Percentiles rank a stretch among this genome's conserved stretches.
Evolutionary conservation across 2,113 vertebrate species (phyloP).

Genomic region (Peromyscus maniculatus): DNA sequence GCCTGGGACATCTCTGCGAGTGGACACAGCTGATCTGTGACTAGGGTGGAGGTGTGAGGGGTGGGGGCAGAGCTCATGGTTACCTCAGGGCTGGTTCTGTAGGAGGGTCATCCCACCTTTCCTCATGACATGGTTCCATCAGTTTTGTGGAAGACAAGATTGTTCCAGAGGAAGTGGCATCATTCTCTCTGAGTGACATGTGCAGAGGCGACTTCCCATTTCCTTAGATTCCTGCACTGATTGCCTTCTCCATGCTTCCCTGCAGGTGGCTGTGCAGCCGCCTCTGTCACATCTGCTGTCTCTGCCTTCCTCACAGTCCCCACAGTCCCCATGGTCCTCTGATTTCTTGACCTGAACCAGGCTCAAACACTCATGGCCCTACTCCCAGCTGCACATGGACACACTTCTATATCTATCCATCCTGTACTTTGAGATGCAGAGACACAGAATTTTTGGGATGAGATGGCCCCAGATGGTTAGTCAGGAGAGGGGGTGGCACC

Average conservation of each 20-base stretch:
- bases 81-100: too few species aligned
- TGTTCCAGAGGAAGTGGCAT: too few species aligned
- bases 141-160: too few species aligned
- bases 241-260: rapidly evolving
- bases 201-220: background rate
- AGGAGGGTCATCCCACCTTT: too few species aligned
- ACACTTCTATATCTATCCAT: too few species aligned
- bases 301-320: background rate
- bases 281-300: background rate
- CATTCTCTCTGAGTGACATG: background rate
- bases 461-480: background rate
- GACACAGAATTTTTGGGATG: too few species aligned
- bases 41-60: rapidly evolving
- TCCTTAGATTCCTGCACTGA: background rate
- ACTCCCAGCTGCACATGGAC: background rate
- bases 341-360: background rate
- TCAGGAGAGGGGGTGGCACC: background rate
- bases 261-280: rapidly evolving
- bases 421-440: too few species aligned
- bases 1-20: too few species aligned
- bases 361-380: background rate
- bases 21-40: too few species aligned
- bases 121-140: too few species aligned
- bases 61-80: too few species aligned
- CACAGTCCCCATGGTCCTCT: rapidly evolving